Conservation (phyloP, 2,113 vertebrate species). For the Xerus inauris region DNA sequence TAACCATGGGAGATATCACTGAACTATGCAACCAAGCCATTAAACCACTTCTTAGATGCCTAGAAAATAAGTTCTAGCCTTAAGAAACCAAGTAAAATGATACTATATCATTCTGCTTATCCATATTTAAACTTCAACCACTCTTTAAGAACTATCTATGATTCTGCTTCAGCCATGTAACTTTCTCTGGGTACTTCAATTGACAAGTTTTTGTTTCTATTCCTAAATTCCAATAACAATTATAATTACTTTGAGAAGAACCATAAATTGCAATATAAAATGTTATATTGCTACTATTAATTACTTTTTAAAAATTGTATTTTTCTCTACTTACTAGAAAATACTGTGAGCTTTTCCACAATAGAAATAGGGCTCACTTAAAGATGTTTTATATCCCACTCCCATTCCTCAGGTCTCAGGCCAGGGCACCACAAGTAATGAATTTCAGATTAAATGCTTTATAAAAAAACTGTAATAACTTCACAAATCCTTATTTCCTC, state of each 20-base stretch:
- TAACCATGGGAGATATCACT: background rate
- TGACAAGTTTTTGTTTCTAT: background rate
- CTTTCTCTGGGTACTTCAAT: background rate
- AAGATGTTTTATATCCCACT: background rate
- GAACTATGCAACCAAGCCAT: background rate
- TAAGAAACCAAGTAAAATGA: background rate
- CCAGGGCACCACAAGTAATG: background rate
- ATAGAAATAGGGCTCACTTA: background rate
- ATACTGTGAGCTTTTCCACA: background rate
- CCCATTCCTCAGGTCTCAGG: background rate
- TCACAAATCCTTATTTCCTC: background rate
- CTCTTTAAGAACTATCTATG: background rate
- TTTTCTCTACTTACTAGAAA: background rate
- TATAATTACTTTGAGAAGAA: constrained; percentile 25
- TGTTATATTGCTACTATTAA: background rate
- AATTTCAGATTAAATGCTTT: constrained; percentile 23
- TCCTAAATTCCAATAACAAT: background rate
- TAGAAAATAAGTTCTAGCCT: background rate
- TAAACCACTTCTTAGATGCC: background rate
- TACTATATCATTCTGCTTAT: background rate
- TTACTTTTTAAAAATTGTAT: background rate
- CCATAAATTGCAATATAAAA: constrained; percentile 12
- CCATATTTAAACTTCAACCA: constrained; percentile 9
- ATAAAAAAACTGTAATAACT: background rate
- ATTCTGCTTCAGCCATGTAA: background rate